Percentiles rank a stretch among this genome's conserved stretches.
Conservation (phyloP, 2,113 vertebrate genomes). For the Dendropsophus ebraccatus region DNA sequence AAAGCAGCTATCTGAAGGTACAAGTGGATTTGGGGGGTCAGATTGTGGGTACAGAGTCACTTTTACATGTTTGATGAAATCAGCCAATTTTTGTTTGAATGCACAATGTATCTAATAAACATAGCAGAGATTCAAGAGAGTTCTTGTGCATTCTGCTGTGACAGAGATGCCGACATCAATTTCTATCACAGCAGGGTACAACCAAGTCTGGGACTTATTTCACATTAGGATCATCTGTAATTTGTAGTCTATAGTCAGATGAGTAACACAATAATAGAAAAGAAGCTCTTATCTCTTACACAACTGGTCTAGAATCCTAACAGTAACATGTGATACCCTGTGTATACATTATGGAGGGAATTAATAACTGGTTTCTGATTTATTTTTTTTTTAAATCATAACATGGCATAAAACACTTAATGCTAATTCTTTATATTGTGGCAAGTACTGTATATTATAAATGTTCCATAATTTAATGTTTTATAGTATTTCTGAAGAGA, state of each 20-base stretch:
- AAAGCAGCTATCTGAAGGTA: no score
- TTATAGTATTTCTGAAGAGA: no score
- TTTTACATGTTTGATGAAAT: slow-evolving; percentile 28
- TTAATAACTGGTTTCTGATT: no score
- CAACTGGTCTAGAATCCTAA: slow-evolving; percentile 19
- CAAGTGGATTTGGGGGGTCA: no score
- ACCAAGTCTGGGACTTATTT: slow-evolving; percentile 47
- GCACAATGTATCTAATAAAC: slow-evolving; percentile 49
- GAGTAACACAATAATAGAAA: slow-evolving; percentile 31
- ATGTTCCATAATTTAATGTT: no score
- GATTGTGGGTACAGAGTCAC: no score
- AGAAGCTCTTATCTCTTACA: slow-evolving; percentile 9
- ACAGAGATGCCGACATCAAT: slow-evolving; percentile 55
- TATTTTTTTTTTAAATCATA: no score
- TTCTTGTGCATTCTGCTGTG: slow-evolving; percentile 56
- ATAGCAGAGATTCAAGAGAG: slow-evolving; percentile 30
- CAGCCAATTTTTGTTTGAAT: slow-evolving; percentile 34
- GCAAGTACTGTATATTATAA: no score
- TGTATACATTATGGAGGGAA: background rate
- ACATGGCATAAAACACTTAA: no score
- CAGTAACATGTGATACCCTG: slow-evolving; percentile 14
- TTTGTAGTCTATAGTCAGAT: slow-evolving; percentile 47
- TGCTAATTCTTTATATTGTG: no score
- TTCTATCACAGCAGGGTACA: slow-evolving; percentile 54
- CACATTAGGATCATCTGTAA: slow-evolving; percentile 54